These are phyloP conservation scores for Orius laevigatus DNA, from an alignment of 1,140 invertebrate species.

Conservation along the genomic window DNA sequence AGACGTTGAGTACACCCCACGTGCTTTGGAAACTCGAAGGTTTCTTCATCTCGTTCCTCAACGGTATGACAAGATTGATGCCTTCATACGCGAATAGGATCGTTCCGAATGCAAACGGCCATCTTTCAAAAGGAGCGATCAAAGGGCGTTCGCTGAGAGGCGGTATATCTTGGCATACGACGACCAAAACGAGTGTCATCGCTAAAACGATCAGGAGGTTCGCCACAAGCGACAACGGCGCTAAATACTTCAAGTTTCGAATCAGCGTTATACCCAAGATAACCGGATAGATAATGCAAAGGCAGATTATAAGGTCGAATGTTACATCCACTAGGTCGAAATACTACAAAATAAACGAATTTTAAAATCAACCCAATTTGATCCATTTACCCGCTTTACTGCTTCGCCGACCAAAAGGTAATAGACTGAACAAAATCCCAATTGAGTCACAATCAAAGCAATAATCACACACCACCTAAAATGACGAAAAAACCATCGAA, in stretches of 20 bases:
- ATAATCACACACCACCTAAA: slow-evolving; percentile 42
- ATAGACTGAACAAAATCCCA: slow-evolving; percentile 97
- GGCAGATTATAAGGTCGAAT: slow-evolving; percentile 40
- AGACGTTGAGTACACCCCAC: slow-evolving; percentile 71
- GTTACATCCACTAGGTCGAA: slow-evolving; percentile 29
- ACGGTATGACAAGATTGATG: slow-evolving; percentile 43
- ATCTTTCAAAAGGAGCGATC: slow-evolving; percentile 33
- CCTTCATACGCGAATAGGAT: slow-evolving; percentile 80
- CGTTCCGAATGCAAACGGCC: slow-evolving; percentile 74
- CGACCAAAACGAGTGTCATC: slow-evolving; percentile 23
- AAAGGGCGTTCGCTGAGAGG: slow-evolving; percentile 11
- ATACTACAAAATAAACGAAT: slow-evolving; percentile 27
- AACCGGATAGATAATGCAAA: slow-evolving; percentile 49
- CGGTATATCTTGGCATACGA: slow-evolving; percentile 24
- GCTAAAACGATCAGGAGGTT: slow-evolving; percentile 43
- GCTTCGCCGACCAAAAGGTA: slow-evolving; percentile 68
- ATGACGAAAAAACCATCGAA: slow-evolving; percentile 3
- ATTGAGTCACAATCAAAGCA: slow-evolving; percentile 81
- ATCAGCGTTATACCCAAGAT: slow-evolving; percentile 58
- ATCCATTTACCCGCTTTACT: slow-evolving; percentile 15
- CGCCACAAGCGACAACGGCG: slow-evolving; percentile 72
- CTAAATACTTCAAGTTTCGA: slow-evolving; percentile 65
- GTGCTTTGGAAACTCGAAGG: slow-evolving; percentile 61
- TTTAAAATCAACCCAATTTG: not conserved
- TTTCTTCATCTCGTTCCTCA: slow-evolving; percentile 70